Evolutionary conservation across 30 jellyfish, hydroid and myxozoan species (phyloP).

Genomic region (Catostylus mosaicus): DNA sequence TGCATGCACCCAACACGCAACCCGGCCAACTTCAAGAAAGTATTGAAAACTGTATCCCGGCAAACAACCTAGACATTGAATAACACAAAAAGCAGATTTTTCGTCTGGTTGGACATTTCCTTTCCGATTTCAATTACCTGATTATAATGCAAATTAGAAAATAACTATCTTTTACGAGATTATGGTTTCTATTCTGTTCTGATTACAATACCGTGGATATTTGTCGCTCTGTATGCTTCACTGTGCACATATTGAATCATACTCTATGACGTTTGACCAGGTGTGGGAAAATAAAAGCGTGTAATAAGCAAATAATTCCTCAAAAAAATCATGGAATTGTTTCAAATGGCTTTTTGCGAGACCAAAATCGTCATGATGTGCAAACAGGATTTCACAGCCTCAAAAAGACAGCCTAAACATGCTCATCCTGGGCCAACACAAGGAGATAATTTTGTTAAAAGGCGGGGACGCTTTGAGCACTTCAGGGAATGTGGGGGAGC

Average conservation of each 20-base stretch:
- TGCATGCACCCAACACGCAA: no score
- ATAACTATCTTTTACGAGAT: constrained; percentile 5
- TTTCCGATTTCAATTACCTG: background rate
- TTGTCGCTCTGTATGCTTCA: constrained; percentile 19
- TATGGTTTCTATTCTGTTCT: constrained; percentile 16
- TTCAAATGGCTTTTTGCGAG: background rate
- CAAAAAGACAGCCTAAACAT: no score
- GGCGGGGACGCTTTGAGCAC: no score
- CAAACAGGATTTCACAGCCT: background rate
- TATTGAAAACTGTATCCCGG: no score
- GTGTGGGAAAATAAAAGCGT: constrained; percentile 38
- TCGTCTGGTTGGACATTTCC: background rate
- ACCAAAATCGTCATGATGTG: no score
- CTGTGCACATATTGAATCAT: constrained; percentile 39
- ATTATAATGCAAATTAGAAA: constrained; percentile 33
- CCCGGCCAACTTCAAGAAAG: no score
- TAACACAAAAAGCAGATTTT: no score
- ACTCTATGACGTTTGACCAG: constrained; percentile 20
- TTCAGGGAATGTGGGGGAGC: no score
- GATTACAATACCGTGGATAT: constrained; percentile 17
- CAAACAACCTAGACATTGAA: no score
- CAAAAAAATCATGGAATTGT: background rate
- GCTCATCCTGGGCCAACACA: no score
- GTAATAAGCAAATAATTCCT: background rate
- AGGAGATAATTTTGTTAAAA: no score